These are phyloP conservation scores for Caloenas nicobarica DNA, from an alignment of 2,113 vertebrate species.

Conservation along the genomic window DNA sequence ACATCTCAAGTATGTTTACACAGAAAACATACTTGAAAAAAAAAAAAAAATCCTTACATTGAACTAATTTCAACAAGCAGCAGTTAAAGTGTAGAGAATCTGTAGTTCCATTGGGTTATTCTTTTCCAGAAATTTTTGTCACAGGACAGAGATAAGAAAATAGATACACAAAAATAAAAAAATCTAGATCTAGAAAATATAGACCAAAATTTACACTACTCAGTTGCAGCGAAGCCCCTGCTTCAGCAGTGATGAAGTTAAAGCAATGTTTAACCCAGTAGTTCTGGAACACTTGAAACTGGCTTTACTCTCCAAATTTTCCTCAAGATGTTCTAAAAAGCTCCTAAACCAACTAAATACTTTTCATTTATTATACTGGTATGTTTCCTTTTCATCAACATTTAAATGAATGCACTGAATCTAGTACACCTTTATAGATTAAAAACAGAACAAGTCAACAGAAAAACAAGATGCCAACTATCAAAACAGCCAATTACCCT, in stretches of 20 bases:
- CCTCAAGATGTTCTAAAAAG: neutral
- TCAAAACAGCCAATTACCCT: neutral
- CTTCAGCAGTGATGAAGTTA: rapidly evolving
- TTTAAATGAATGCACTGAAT: neutral
- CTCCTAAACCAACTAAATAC: neutral
- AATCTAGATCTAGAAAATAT: neutral
- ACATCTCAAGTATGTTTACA: neutral
- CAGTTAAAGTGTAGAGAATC: neutral
- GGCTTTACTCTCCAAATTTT: neutral
- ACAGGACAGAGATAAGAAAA: neutral
- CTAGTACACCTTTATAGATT: neutral
- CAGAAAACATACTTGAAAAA: neutral
- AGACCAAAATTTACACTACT: rapidly evolving
- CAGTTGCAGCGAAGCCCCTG: rapidly evolving
- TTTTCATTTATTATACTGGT: neutral
- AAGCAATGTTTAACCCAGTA: neutral
- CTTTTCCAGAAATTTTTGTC: neutral
- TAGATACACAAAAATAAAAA: neutral
- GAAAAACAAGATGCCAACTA: neutral
- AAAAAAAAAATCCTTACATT: neutral
- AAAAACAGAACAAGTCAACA: neutral
- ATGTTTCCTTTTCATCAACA: neutral
- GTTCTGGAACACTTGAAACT: neutral
- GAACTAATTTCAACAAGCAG: neutral
- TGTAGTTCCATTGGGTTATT: neutral